Evolutionary conservation across 2,888 invertebrate genomes (phyloP), one percentile per base, ranked within the genome.

Genomic region (Azorinus chamasolen): DNA sequence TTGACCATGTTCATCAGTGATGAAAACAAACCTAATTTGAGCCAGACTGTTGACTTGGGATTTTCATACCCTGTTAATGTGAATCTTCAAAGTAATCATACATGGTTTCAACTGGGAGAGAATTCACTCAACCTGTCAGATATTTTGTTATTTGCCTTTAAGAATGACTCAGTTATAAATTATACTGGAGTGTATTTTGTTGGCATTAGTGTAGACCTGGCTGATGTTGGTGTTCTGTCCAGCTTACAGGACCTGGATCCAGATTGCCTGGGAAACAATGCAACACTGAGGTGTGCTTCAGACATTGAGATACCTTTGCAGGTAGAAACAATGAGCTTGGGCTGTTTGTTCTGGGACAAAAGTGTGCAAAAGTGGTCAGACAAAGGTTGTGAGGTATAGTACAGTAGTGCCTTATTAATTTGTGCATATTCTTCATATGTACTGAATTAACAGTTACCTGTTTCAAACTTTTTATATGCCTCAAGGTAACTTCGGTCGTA

Each of bases 261-360:
- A 12, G 54, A 54, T 0, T 80, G 80, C 73, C 46, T 74, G 16
- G 77, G 73, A 8, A 58, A 63, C 46, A 58, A 24, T 24, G 32
- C 14, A 3, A 22, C 16, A 25, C 32, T 46, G 1, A 37, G 39
- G 22, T 62, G 62, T 74, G 45, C n/a, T 6, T 24, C 51, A 25
- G 32, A 32, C 16, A 14, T 76, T 3, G 73, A 78, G 48, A 41
- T 78, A 14, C 55, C 46, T 16, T 24, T 83, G 41, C 25, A 53
- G 16, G 37, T 83, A 10, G 65, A 77, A 24, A 77, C 77, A 2
- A 70, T 64, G 24, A 45, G 65, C 20, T 59, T 78, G 5, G 61
- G 61, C 1, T 85, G 85, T 54, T 53, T 73, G 6, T 83, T 79
- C 66, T 85, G 85, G 85, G 58, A 80, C 59, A 64, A 64, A n/a